phyloP scores from a whole-genome alignment of 1,140 invertebrate genomes.

The Bombus difficillimus region DNA sequence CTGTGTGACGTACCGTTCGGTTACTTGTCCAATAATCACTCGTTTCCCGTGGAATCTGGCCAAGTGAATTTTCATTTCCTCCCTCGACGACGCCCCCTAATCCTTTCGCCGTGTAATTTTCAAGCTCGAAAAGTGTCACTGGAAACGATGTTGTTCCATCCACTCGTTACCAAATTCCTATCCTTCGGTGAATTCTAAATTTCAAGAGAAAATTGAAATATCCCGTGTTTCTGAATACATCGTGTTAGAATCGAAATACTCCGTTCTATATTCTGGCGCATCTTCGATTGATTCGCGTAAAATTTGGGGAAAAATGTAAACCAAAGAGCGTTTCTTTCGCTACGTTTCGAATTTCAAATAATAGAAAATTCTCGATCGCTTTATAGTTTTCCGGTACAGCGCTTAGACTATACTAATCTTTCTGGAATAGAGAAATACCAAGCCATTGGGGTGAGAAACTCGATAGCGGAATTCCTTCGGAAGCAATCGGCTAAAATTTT shows the following conservation, averaged over 20 bases:
- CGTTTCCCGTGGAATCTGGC: constrained; percentile 59
- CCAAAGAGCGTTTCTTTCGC: too few species aligned
- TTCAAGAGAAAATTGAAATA: neutral
- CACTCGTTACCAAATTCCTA: neutral
- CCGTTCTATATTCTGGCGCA: neutral
- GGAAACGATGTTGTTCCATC: neutral
- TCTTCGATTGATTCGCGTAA: neutral
- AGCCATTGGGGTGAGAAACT: neutral
- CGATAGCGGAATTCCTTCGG: neutral
- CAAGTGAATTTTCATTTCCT: constrained; percentile 66
- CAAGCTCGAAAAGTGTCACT: constrained; percentile 24
- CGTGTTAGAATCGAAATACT: neutral
- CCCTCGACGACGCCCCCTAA: constrained; percentile 45
- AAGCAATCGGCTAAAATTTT: neutral
- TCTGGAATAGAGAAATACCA: too few species aligned
- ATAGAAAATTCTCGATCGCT: neutral
- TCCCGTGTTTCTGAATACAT: too few species aligned
- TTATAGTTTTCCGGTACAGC: neutral
- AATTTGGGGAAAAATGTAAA: too few species aligned
- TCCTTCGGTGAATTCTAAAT: neutral
- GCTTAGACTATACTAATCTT: too few species aligned
- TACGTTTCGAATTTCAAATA: neutral
- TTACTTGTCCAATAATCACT: constrained; percentile 62
- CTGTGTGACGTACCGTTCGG: constrained; percentile 33
- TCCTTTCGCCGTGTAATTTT: constrained; percentile 37